These are phyloP conservation scores for Anguilla anguilla DNA, from an alignment of 2,797 vertebrate genomes.

Conservation along the genomic window DNA sequence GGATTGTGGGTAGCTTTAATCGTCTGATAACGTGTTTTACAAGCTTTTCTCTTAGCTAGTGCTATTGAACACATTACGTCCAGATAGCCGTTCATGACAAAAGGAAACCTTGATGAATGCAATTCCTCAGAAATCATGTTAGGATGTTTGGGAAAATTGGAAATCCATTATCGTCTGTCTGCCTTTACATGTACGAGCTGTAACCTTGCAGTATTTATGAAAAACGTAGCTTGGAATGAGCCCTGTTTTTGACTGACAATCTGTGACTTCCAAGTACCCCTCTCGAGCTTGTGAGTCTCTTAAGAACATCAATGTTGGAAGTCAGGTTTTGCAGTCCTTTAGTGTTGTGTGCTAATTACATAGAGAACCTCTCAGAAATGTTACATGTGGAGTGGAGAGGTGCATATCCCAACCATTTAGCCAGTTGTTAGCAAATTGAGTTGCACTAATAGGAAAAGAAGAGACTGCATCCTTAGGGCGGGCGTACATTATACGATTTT, in stretches of 20 bases:
- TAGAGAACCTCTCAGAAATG: not conserved
- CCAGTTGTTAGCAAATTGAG: constrained; percentile 22
- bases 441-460: constrained; percentile 40
- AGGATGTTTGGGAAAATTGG: not conserved
- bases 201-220: not conserved
- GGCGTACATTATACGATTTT: too few relatives aligned
- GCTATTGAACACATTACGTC: not conserved
- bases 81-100: not conserved
- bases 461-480: not conserved
- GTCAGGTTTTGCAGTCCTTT: not conserved
- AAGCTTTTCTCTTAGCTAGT: not conserved
- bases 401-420: constrained; percentile 36
- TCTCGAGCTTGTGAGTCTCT: not conserved
- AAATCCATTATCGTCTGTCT: not conserved
- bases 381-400: not conserved
- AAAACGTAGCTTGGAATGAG: not conserved
- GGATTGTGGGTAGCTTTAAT: not conserved
- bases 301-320: not conserved
- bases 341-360: not conserved
- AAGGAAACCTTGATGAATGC: not conserved
- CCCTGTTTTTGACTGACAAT: not conserved
- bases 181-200: not conserved
- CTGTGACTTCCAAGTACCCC: not conserved
- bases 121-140: not conserved
- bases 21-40: not conserved